Percentiles rank a stretch among this genome's conserved stretches.
Evolutionary conservation across 1,140 invertebrate genomes (phyloP).

Genomic region (Eubasilissa regina): DNA sequence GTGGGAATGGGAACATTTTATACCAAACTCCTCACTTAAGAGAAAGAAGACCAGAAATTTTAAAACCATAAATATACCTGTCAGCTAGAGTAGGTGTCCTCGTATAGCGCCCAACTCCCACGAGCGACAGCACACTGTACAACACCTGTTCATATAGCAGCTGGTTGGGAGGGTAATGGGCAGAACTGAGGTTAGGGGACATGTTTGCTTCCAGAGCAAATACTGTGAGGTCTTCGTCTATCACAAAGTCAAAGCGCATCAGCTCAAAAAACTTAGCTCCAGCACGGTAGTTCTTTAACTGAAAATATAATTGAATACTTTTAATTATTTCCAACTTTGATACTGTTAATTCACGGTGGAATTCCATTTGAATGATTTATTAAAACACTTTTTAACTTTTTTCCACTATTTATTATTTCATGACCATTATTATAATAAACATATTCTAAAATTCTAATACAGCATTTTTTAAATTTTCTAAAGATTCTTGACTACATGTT

Average conservation of each 20-base stretch:
- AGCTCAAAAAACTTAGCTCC: constrained; percentile 93
- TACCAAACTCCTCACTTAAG: not conserved
- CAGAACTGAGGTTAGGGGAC: constrained; percentile 96
- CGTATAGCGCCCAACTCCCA: constrained; percentile 80
- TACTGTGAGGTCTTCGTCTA: constrained; percentile 91
- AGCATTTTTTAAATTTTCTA: no score
- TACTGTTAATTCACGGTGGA: no score
- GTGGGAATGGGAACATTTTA: no score
- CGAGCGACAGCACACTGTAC: constrained; percentile 87
- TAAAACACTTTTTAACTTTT: no score
- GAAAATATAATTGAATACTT: not conserved
- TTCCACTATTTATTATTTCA: no score
- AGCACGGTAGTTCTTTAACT: constrained; percentile 71
- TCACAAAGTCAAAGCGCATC: constrained; percentile 93
- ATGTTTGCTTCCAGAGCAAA: constrained; percentile 97
- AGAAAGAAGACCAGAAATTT: constrained; percentile 23
- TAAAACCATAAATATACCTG: constrained; percentile 64
- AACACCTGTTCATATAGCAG: constrained; percentile 94
- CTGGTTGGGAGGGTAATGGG: constrained; percentile 91
- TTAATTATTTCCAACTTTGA: no score
- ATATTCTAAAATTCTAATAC: no score
- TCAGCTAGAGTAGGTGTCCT: constrained; percentile 63
- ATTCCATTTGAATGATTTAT: no score
- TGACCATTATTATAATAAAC: no score
- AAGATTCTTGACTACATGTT: no score